phyloP scores from a whole-genome alignment of 2,113 vertebrate genomes.

The Phrynosoma blainvillii region DNA sequence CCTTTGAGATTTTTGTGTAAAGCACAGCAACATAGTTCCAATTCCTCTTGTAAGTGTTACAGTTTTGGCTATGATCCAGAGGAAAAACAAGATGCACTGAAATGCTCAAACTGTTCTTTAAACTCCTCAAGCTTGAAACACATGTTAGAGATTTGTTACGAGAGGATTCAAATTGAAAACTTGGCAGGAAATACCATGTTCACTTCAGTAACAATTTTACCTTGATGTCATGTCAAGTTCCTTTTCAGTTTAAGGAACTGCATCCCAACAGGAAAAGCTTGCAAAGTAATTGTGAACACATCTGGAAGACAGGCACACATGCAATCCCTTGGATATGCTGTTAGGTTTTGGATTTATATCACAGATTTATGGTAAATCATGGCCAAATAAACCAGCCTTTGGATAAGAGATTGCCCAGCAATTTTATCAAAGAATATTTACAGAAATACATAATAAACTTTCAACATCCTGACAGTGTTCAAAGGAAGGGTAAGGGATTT shows the following conservation, averaged over 20 bases:
- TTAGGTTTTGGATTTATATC: accelerated
- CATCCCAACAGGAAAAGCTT: background rate
- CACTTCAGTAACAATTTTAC: background rate
- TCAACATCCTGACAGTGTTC: accelerated
- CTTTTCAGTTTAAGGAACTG: background rate
- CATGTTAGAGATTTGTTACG: background rate
- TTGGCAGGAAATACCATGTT: background rate
- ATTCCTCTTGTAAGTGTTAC: background rate
- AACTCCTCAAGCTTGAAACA: background rate
- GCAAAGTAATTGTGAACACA: background rate
- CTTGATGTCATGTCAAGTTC: background rate
- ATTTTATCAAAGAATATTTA: background rate
- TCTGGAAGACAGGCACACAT: background rate
- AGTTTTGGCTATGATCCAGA: background rate
- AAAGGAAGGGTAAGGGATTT: background rate
- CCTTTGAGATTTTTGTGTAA: background rate
- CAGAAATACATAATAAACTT: background rate
- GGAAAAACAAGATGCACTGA: background rate
- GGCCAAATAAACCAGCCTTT: background rate
- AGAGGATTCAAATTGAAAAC: background rate
- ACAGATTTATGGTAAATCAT: background rate
- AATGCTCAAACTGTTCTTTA: background rate
- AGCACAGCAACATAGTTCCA: background rate
- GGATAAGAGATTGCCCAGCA: background rate
- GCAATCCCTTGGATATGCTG: background rate